Base-by-base conservation (phyloP, 2,113 vertebrate species). In the Alouatta palliata region DNA sequence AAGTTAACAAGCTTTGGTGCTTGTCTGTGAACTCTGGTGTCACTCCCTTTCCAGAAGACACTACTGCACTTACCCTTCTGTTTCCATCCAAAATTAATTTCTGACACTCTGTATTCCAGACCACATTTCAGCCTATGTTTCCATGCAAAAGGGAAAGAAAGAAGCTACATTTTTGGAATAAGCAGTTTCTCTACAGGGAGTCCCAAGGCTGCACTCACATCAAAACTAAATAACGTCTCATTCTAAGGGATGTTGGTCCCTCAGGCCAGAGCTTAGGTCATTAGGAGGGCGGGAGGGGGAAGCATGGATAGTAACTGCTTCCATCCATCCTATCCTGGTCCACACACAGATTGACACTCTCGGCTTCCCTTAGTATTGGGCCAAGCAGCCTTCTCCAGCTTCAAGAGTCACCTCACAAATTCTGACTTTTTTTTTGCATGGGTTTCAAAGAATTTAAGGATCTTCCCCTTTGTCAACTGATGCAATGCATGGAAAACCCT, bases 211-310 rank as follows among this genome's bases (percentile, higher is more conserved):
- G 92, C 96, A 86, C 95, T 97, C 94, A 89, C 95, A 98, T 98
- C 97, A 97, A 96, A 98, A 89, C 96, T 98, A 98, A 98, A 98
- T 98, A 98, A 98, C 98, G 95, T 97, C 97, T 98, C 98, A 98
- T 96, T 98, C 95, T 87, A 84, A 98, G 96, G 96, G 90, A 96
- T 98, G 97, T 92, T 98, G 83, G 98, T 97, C 97, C 98, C 98
- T 96, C 77, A 80, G 98, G 98, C 98, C 97, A 98, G 82, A 75
- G 97, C 96, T 96, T 97, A 98, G 98, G 98, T 99, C 98, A 97
- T 96, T 97, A 98, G 94, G 75, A 75, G 98, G 98, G 98, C 98
- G 98, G 96, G 97, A 98, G 97, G 87, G 95, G 97, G 97, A 98
- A 97, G 93, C 25, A 10, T 95, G 93, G 98, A 97, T 97, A 97